Base-by-base conservation (phyloP, 2,888 invertebrate genomes). In the Xestia sexstrigata region DNA sequence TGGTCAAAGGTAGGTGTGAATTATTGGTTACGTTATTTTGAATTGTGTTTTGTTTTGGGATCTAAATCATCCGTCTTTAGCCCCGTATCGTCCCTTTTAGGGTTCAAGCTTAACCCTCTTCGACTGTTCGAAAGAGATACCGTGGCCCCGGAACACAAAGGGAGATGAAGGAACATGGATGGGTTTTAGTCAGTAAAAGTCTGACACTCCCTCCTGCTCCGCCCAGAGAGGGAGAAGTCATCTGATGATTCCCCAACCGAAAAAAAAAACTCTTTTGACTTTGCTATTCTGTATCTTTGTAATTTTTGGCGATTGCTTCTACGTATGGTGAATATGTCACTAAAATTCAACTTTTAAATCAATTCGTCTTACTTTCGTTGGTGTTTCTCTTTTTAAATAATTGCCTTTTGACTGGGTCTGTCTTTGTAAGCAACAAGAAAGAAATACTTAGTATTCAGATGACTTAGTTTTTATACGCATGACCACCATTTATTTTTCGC, bases 1-100 rank as follows among this genome's bases (percentile, higher is more conserved):
- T 17, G n/a, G 9, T 65, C 69, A 76, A 70, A 80, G 65, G 45
- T 13, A 52, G n/a, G 66, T 63, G 73, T 66, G n/a, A 69, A 78
- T 82, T 73, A 55, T 58, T 45, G 17, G 17, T 63, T 45, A 45
- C 23, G 23, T 71, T 65, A 58, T 55, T 70, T 49, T 45, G 17
- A 39, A 20, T 35, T 42, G 8, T n/a, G 20, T 55, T 55, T 47
- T 17, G 26, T 66, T 75, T 77, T 55, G 45, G 35, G 26, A 17
- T 20, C 23, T 30, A 30, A 65, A 70, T 70, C 5, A 49, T 55
- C 4, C 20, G 17, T 52, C 1, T 39, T 76, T 15, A 76, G 9
- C 5, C 7, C 39, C 23, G n/a, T n/a, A 76, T 67, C 20, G 58
- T 52, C 45, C 20, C 8, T 52, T 65, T 63, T 39, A 2, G 23